Evolutionary conservation across 2,888 invertebrate genomes (phyloP), one percentile per base, ranked within the genome.

Genomic region (Agonopterix alstromeriana): DNA sequence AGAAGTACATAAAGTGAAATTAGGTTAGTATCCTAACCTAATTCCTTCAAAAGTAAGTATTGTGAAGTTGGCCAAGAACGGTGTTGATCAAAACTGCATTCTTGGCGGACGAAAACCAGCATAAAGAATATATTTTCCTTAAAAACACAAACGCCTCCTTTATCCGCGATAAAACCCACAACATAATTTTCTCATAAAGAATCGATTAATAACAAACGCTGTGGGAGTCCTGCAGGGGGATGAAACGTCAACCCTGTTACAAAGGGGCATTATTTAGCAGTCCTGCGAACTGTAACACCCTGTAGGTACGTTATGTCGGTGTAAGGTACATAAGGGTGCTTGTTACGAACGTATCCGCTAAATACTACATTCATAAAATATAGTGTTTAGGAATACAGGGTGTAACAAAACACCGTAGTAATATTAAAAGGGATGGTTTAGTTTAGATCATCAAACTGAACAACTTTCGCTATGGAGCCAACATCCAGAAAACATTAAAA

Each of bases 131-230:
- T 27, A 27, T 27, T 27, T 27, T 27, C 7, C 27, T 7, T 5
- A 27, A 5, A 27, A 27, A 27, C 27, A 27, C 27, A 27, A 27
- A 27, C 27, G 7, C 27, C 27, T 7, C 27, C 27, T 27, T 27
- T 27, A 27, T 27, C 27, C 27, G 27, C 27, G 27, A 5, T 27
- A 27, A 38, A 38, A 44, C 35, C 35, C 46, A 46, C 48, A 47
- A 49, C 45, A 51, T 53, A 52, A 59, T 58, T 27, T 57, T 57
- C 54, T 53, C 45, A 49, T 53, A 27, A 59, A 55, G 55, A 55
- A 61, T 63, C 65, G 61, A 67, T 67, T 70, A 65, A 70, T 67
- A 67, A 61, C 62, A 45, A 52, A 59, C 61, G 50, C 62, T 43
- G 65, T 61, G 60, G 65, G 66, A 52, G 51, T 53, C 53, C 49